Evolutionary conservation across 1,140 invertebrate genomes (phyloP).

Genomic region (Drosophila mojavensis): DNA sequence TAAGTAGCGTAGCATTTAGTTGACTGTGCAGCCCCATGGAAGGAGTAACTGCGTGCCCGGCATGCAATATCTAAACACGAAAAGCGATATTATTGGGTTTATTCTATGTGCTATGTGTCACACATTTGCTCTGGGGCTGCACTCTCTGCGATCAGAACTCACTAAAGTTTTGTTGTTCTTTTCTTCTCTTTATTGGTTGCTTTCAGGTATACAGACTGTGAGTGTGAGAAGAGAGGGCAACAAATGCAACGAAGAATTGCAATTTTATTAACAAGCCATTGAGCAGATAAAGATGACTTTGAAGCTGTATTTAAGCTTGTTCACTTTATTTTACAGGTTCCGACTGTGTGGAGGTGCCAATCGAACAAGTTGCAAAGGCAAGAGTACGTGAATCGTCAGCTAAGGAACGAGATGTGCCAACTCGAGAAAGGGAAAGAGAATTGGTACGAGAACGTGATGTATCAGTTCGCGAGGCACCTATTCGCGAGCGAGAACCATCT

Average conservation of each 20-base stretch:
- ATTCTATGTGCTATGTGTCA: slow-evolving; percentile 9
- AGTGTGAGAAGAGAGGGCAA: slow-evolving; percentile 39
- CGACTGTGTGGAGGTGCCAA: slow-evolving; percentile 76
- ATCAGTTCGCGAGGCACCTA: slow-evolving; percentile 32
- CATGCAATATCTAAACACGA: slow-evolving; percentile 36
- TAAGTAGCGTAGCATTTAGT: slow-evolving; percentile 39
- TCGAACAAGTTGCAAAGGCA: slow-evolving; percentile 43
- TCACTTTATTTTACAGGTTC: slow-evolving; percentile 59
- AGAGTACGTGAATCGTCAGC: slow-evolving; percentile 41
- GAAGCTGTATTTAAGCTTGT: slow-evolving; percentile 25
- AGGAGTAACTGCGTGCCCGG: slow-evolving; percentile 46
- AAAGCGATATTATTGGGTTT: slow-evolving; percentile 53
- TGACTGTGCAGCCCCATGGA: slow-evolving; percentile 51
- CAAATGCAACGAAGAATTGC: slow-evolving; percentile 3
- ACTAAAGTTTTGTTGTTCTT: slow-evolving; percentile 56
- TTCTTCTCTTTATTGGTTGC: slow-evolving; percentile 44
- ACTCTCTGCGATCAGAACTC: slow-evolving; percentile 31
- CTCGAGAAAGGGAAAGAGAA: slow-evolving; percentile 29
- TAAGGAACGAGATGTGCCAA: slow-evolving; percentile 12
- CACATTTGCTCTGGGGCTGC: slow-evolving; percentile 55
- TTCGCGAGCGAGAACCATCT: slow-evolving; percentile 32
- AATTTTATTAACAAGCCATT: slow-evolving; percentile 22
- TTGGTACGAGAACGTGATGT: slow-evolving; percentile 39
- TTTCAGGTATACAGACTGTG: slow-evolving; percentile 60
- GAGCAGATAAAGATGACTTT: background rate